Evolutionary conservation across 2,888 invertebrate species (phyloP).

Genomic region (Ptilodon capucinus): DNA sequence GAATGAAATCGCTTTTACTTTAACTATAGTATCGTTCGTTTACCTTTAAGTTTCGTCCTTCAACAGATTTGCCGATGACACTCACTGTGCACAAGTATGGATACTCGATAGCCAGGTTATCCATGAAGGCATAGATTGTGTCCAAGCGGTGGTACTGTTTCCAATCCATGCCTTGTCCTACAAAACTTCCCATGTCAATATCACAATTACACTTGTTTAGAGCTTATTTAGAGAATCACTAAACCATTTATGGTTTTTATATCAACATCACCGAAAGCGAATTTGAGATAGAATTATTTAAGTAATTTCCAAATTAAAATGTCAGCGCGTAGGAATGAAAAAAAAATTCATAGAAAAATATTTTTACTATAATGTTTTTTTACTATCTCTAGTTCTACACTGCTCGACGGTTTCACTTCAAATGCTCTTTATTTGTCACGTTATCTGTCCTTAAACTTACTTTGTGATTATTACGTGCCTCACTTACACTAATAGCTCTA

Average conservation of each 20-base stretch:
- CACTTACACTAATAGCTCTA: slow-evolving; percentile 8
- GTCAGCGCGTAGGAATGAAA: no score
- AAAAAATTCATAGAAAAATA: no score
- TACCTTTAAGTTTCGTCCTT: slow-evolving; percentile 70
- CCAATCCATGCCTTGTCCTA: slow-evolving; percentile 64
- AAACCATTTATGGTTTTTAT: no score
- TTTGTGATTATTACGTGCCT: slow-evolving; percentile 13
- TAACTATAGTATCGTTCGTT: no score
- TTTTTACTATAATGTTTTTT: no score
- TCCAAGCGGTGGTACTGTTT: slow-evolving; percentile 60
- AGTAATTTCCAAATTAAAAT: no score
- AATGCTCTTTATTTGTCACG: neutral
- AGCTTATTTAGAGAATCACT: no score
- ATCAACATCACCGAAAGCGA: neutral
- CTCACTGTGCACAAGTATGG: slow-evolving; percentile 61
- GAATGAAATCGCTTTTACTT: no score
- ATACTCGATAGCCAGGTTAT: slow-evolving; percentile 51
- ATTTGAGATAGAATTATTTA: no score
- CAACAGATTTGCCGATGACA: slow-evolving; percentile 62
- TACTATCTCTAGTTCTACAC: neutral
- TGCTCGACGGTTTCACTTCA: neutral
- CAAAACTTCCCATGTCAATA: slow-evolving; percentile 1
- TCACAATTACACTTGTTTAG: neutral
- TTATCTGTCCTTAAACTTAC: slow-evolving; percentile 2
- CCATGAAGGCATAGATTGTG: slow-evolving; percentile 65